Evolutionary conservation across 2,888 invertebrate species (phyloP).

Genomic region (Perizoma affinitatum): DNA sequence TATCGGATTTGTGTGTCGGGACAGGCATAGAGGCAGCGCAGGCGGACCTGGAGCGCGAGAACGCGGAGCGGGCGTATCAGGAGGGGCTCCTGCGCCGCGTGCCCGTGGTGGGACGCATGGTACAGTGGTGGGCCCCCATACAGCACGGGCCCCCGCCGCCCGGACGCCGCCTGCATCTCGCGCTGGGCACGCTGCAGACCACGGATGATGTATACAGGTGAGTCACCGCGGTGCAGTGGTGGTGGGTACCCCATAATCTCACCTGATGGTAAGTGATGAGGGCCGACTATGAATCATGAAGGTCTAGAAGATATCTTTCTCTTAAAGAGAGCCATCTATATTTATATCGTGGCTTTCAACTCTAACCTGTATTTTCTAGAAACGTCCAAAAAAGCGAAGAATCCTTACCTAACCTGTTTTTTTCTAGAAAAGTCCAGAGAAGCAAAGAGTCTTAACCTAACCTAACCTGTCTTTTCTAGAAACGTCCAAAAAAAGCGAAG

Average conservation of each 20-base stretch:
- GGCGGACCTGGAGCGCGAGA: constrained; percentile 95
- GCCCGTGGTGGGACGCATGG: constrained; percentile 96
- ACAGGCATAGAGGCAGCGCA: constrained; percentile 96
- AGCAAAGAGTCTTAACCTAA: no score
- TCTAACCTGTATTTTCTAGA: no score
- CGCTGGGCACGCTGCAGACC: constrained; percentile 88
- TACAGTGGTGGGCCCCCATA: constrained; percentile 97
- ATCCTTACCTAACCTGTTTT: no score
- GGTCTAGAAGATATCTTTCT: no score
- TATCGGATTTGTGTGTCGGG: background rate
- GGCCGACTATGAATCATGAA: no score
- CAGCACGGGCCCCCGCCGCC: constrained; percentile 70
- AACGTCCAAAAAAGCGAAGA: no score
- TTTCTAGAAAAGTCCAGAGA: no score
- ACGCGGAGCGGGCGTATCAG: constrained; percentile 95
- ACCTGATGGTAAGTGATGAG: no score
- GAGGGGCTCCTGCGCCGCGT: constrained; percentile 97
- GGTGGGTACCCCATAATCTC: no score
- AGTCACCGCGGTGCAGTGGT: constrained; percentile 81
- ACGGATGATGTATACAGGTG: constrained; percentile 72
- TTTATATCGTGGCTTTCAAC: no score
- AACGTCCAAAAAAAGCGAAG: constrained; percentile 34
- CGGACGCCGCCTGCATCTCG: constrained; percentile 91
- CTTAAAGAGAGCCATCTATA: no score
- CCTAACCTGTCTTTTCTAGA: constrained; percentile 6